Evolutionary conservation across 2,888 invertebrate species (phyloP).

Genomic region (Allolobophora icterica): DNA sequence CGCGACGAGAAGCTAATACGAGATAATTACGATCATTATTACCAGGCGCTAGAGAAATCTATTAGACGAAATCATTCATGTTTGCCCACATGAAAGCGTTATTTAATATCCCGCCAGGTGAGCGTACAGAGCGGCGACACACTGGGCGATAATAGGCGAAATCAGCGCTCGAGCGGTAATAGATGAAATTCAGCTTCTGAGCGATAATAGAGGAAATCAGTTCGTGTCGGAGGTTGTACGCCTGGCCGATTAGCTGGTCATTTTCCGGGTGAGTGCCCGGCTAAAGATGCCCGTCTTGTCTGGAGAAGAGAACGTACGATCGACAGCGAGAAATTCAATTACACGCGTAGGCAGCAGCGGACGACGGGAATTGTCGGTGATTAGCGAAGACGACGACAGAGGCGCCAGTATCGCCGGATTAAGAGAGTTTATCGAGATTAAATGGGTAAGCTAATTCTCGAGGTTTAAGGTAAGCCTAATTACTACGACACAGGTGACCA

Average conservation of each 20-base stretch:
- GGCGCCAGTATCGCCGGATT: too few species aligned
- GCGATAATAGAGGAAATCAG: neutral
- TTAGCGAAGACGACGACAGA: neutral
- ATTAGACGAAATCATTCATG: neutral
- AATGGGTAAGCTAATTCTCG: constrained; percentile 17
- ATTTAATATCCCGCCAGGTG: constrained; percentile 29
- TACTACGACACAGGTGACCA: neutral
- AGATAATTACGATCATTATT: constrained; percentile 22
- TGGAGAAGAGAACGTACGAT: neutral
- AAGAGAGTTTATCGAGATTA: neutral
- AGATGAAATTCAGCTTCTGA: neutral
- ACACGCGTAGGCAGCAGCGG: neutral
- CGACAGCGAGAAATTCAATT: neutral
- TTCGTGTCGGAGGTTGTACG: neutral
- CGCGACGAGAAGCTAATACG: constrained; percentile 12
- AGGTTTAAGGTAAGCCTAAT: constrained; percentile 9
- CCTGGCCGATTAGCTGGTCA: neutral
- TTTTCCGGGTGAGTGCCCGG: neutral
- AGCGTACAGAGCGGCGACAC: constrained; percentile 5
- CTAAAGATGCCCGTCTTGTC: neutral
- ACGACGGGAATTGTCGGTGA: neutral
- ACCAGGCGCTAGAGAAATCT: neutral
- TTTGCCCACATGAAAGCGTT: constrained; percentile 28
- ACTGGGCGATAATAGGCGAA: constrained; percentile 27
- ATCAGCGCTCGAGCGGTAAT: neutral